Evolutionary conservation across 2,797 vertebrate species (phyloP), one percentile per base, ranked within the genome.

Genomic region (Furcifer pardalis): DNA sequence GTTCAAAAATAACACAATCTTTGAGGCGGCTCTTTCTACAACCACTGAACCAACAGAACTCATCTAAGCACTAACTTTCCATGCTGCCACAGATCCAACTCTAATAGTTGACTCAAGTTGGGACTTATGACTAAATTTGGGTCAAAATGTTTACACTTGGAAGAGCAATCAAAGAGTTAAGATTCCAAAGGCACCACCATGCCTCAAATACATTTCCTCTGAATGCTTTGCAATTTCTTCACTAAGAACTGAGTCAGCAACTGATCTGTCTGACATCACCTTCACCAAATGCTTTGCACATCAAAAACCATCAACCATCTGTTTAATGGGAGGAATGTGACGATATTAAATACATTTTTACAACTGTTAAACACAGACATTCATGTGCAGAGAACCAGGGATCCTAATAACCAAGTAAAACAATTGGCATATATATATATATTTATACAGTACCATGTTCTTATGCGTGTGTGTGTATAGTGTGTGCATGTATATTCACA

Each of bases 171-270:
- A 19, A 35, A 27, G 5, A 27, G n/a, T 76, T 59, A 46, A 63
- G 49, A 77, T 27, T 72, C 30, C 9, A 7, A 37, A 79, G 37
- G 44, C 7, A 19, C n/a, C 7, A 19, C n/a, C 32, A 44, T 32
- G 9, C 23, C 69, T 66, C 79, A 74, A 37, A 79, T 56, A 30
- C 35, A 69, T 7, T 69, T 83, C 46, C 49, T 37, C 44, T 74
- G 44, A 68, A 68, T 74, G 40, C 37, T 44, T 49, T 87, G n/a
- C 9, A n/a, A 19, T 35, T 82, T 79, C 30, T 62, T 37, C 37
- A 42, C 19, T 23, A 66, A 46, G 62, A n/a, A 83, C 49, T 37
- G 49, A 87, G 44, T 83, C 81, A 79, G 77, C 68, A 78, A 60
- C 2, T 10, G 37, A 59, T n/a, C 59, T 62, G 56, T 27, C 49